Base-by-base conservation (phyloP, 2,888 invertebrate species). In the Spodoptera littoralis region DNA sequence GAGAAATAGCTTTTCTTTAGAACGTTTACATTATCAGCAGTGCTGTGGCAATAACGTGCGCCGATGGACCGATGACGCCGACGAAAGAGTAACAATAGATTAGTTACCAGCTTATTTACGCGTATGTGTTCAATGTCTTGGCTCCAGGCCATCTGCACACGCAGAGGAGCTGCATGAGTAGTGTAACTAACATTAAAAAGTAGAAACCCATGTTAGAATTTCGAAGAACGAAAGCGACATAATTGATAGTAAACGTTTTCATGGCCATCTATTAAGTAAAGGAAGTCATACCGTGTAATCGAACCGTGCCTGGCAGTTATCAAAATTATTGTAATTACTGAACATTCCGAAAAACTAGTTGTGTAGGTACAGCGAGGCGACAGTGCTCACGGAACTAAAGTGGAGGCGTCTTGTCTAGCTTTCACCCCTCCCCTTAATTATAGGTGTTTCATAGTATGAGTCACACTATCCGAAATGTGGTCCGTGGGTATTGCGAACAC, bases 401-500 rank as follows among this genome's bases (percentile, higher is more conserved):
- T 82, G 84, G 82, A 84, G 84, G 80, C 76, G 81, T 58, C 66
- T 64, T 66, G 71, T 77, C 80, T 83, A 82, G 85, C 91, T 92
- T 92, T 92, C 91, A 87, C 90, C 85, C 78, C 65, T 65, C 27
- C 56, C 87, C 84, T 36, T 91, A 90, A 92, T 91, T 90, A 88
- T 88, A 83, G 87, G 82, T 88, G 80, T 86, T 84, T 84, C 74
- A 76, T 79, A 82, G 85, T 84, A 83, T 88, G 85, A 86, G 85
- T 84, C 83, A 84, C 83, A 36, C 83, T 84, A 82, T 67, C 80
- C 71, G 70, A 70, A 79, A 80, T 74, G 75, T 73, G 65, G 65
- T 68, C 77, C 73, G 81, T 75, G 80, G 83, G 13, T 53, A 56
- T 68, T 65, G 58, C 59, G 12, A 44, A 80, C 68, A 77, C 71